Base-by-base conservation (phyloP, 1,140 invertebrate species). In the Ladona fulva region DNA sequence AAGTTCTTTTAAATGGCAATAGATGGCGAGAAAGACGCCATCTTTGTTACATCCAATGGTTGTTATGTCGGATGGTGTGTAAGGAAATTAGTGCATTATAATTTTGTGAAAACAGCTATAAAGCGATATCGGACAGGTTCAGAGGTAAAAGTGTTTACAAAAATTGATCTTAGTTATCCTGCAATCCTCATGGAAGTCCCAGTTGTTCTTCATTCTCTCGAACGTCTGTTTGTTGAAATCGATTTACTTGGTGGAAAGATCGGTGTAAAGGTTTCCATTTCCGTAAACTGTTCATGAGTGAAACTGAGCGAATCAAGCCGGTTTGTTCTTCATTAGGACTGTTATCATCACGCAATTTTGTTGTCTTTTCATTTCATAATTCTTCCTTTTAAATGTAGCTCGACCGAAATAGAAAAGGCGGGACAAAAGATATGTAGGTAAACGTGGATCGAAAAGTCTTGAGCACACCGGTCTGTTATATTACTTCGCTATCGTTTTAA, bases 191-290 rank as follows among this genome's bases (percentile, higher is more conserved):
- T 37, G 3, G 29, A 37, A 37, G 29, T 37, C 8, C 3, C 29
- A 37, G 52, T 66, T 66, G 14, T 16, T 22, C 52, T 66, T 66
- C 52, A 66, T 22, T 6, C 5, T 22, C 52, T 66, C 52, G 52
- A 3, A 66, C n/a, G 52, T 22, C 14, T 66, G 52, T 66, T 66
- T 66, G n/a, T 66, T 66, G 52, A 66, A 66, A 66, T 66, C 52
- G 52, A 66, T 66, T 66, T 66, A 66, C 52, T 66, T 66, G 52
- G 52, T 66, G 52, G 52, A 66, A 66, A 66, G 52, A 66, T 19
- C 52, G 52, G n/a, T 66, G 52, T 66, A 6, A 66, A 66, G 52
- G 52, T 66, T 66, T 66, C 52, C 52, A 66, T 66, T 66, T 66
- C 52, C 52, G 14, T 19, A 66, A 66, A 16, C 52, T 16, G 14